Evolutionary conservation across 2,113 vertebrate species (phyloP), one percentile per base, ranked within the genome.

Genomic region (Hypanus sabinus): DNA sequence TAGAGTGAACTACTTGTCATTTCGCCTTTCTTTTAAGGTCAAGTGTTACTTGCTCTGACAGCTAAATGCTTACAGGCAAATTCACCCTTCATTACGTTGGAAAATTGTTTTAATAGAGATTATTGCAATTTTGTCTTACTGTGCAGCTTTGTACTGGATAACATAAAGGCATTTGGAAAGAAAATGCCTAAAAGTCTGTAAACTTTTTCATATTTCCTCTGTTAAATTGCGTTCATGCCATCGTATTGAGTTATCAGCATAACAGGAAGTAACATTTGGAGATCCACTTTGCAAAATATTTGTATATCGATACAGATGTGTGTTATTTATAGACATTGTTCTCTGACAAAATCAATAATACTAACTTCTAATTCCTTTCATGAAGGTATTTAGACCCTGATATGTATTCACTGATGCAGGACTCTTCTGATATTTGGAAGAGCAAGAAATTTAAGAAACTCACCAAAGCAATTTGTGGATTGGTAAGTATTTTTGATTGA

Each of bases 381-480:
- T 94, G 38, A 24, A 99, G 99, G 94, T 99, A 98, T 95, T 96
- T 99, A 94, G 99, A 99, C 95, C 99, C 99, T 83, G 98, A 99
- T 95, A 98, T 99, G 98, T 99, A 99, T 96, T 98, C 98, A 4
- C 97, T 98, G 97, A 97, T 99, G 95, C 97, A 98, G 38, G 99
- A 99, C 95, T 97, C 96, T 85, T 95, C 97, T 11, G 95, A 96
- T 81, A 95, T 96, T 46, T 93, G 99, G 94, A 97, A 95, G 96
- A 99, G 98, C 96, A 97, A 96, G 95, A 98, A 97, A 95, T 99
- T 99, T 95, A 97, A 98, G 95, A 99, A 99, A 93, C 94, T 99
- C 95, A 99, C 98, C 8, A 96, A 98, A 95, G 98, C 98, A 22
- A 98, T 99, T 94, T 99, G 98, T 97, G 98, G 97, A 90, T 95